These are phyloP conservation scores for Crotophaga sulcirostris DNA, from an alignment of 2,113 vertebrate genomes.

Conservation along the genomic window DNA sequence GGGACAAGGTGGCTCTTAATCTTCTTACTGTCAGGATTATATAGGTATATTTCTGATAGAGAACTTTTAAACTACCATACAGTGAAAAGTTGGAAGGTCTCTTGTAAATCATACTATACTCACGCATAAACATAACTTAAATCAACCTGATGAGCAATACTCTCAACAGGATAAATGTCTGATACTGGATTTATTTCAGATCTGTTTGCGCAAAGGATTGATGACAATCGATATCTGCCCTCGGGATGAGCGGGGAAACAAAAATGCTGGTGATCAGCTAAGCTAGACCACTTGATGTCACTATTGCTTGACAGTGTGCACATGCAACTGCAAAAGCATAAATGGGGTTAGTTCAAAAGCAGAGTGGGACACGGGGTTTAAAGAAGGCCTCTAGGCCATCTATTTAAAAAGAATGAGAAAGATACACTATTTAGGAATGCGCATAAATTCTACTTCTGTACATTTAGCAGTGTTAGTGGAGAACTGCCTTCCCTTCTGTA, in stretches of 20 bases:
- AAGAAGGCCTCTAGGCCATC: slow-evolving; percentile 1
- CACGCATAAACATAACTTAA: slow-evolving; percentile 46
- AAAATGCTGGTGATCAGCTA: not conserved
- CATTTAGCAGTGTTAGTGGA: not conserved
- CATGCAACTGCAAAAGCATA: not conserved
- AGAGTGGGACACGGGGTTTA: not conserved
- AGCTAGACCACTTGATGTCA: slow-evolving; percentile 71
- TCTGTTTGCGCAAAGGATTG: slow-evolving; percentile 49
- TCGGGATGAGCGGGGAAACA: not conserved
- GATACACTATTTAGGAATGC: not conserved
- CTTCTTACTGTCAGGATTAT: slow-evolving; percentile 21
- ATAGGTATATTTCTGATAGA: slow-evolving; percentile 36
- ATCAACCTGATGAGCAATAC: slow-evolving; percentile 55
- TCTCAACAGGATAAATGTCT: slow-evolving; percentile 24
- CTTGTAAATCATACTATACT: slow-evolving; percentile 51
- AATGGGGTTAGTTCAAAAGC: not conserved
- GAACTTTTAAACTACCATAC: slow-evolving; percentile 42
- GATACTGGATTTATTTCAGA: slow-evolving; percentile 47
- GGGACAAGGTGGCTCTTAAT: slow-evolving; percentile 3
- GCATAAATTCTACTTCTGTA: not conserved
- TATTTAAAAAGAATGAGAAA: not conserved
- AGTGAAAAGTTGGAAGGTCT: slow-evolving; percentile 33
- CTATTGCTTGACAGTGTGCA: slow-evolving; percentile 69
- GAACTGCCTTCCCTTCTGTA: not conserved
- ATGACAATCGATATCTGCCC: not conserved